These are phyloP conservation scores for Eucera pruinosa DNA, from an alignment of 2,888 invertebrate species.

Conservation along the genomic window DNA sequence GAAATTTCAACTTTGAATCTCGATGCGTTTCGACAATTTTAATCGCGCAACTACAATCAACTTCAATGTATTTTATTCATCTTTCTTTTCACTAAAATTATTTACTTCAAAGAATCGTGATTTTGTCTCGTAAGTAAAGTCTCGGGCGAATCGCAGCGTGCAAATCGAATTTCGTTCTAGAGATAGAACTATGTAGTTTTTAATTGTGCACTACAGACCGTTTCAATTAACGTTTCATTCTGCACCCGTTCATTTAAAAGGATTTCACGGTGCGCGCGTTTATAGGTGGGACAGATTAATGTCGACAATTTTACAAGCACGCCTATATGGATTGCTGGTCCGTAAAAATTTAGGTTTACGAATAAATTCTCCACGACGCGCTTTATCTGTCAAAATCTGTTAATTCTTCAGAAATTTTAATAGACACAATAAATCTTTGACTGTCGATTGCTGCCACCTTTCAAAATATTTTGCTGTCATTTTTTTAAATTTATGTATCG, in stretches of 20 bases:
- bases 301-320: slow-evolving; percentile 42
- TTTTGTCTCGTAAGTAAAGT: no score
- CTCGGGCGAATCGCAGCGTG: no score
- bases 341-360: slow-evolving; percentile 19
- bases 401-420: not conserved
- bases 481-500: no score
- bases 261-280: slow-evolving; percentile 46
- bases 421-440: not conserved
- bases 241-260: slow-evolving; percentile 37
- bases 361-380: not conserved
- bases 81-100: no score
- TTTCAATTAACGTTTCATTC: slow-evolving; percentile 48
- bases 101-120: no score
- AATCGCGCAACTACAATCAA: no score
- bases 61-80: no score
- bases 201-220: slow-evolving; percentile 24
- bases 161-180: slow-evolving; percentile 8
- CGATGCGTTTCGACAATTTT: no score
- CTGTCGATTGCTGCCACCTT: no score
- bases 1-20: no score
- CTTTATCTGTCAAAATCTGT: not conserved
- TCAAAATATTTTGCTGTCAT: no score
- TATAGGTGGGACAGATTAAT: slow-evolving; percentile 41
- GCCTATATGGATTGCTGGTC: slow-evolving; percentile 13
- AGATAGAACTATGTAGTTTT: slow-evolving; percentile 25